Conservation (phyloP, 2,888 invertebrate species). For the Stomorhina lunata region DNA sequence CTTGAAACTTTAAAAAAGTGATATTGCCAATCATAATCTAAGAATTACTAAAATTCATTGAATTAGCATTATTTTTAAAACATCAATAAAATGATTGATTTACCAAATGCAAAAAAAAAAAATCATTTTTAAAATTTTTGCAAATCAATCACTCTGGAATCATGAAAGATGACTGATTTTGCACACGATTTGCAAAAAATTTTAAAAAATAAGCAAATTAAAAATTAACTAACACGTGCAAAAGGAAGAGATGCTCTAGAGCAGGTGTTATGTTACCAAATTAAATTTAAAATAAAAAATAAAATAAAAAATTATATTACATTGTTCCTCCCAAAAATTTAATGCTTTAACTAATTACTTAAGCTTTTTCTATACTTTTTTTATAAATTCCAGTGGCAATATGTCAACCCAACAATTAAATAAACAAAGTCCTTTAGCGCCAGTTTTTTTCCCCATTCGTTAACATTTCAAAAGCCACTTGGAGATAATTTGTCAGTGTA, state of each 20-base stretch:
- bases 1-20: no score
- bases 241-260: background rate
- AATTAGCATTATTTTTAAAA: no score
- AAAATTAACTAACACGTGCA: constrained; percentile 30
- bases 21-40: no score
- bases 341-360: constrained; percentile 51
- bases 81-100: constrained; percentile 52
- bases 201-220: background rate
- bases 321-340: background rate
- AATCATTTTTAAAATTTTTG: constrained; percentile 25
- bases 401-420: constrained; percentile 57
- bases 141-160: constrained; percentile 59
- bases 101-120: constrained; percentile 25
- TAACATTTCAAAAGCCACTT: constrained; percentile 36
- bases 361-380: background rate
- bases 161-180: constrained; percentile 27
- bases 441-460: constrained; percentile 10
- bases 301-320: background rate
- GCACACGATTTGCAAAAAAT: constrained; percentile 43
- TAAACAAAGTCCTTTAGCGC: constrained; percentile 34
- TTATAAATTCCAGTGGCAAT: constrained; percentile 35
- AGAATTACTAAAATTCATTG: no score
- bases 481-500: constrained; percentile 57
- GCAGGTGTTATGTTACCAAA: constrained; percentile 41
- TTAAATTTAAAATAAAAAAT: constrained; percentile 1